Evolutionary conservation across 1,140 invertebrate genomes (phyloP).

Genomic region (Penaeus chinensis): DNA sequence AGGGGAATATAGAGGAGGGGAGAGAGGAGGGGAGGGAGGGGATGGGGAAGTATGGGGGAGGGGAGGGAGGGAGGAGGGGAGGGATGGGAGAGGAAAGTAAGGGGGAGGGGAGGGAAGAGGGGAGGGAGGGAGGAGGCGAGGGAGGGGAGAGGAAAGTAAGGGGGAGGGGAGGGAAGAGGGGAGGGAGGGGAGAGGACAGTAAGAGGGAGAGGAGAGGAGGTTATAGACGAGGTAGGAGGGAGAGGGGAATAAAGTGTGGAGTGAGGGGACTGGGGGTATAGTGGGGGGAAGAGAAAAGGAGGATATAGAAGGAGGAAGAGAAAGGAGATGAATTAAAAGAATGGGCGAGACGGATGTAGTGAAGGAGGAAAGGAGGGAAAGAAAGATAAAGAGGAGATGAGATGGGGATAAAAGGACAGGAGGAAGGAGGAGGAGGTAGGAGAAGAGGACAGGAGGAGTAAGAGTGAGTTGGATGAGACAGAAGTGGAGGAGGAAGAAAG

Average conservation of each 20-base stretch:
- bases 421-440: not conserved
- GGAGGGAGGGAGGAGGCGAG: not conserved
- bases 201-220: too few species aligned
- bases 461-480: not conserved
- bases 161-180: not conserved
- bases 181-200: too few species aligned
- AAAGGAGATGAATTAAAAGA: too few species aligned
- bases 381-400: not conserved
- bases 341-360: not conserved
- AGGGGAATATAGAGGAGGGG: too few species aligned
- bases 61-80: not conserved
- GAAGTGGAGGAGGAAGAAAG: not conserved
- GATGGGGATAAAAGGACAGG: not conserved
- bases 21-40: not conserved
- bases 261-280: too few species aligned
- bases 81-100: too few species aligned
- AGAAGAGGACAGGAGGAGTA: not conserved
- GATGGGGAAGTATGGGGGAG: not conserved
- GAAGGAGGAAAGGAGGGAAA: constrained; percentile 2
- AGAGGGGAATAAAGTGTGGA: too few species aligned
- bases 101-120: not conserved
- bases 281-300: too few species aligned
- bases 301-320: too few species aligned
- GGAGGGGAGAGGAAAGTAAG: not conserved
- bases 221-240: too few species aligned